A percentile compares a stretch with the other conserved stretches of the same genome.
These are phyloP conservation scores for Nibea coibor DNA, from an alignment of 2,113 vertebrate species.

Conservation along the genomic window DNA sequence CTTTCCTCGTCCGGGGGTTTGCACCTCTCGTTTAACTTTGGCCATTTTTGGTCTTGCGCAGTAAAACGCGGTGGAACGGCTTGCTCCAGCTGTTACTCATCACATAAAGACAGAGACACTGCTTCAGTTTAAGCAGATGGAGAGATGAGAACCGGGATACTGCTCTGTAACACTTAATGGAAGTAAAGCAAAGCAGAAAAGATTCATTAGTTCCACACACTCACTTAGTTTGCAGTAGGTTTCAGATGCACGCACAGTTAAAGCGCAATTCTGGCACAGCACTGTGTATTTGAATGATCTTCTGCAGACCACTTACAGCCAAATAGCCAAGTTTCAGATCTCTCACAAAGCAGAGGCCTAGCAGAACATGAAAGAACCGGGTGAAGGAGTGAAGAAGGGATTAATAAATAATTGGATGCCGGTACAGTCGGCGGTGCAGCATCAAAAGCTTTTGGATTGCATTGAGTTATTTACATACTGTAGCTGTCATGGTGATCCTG, in stretches of 20 bases:
- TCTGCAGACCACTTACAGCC: conserved; percentile 23
- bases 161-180: background rate
- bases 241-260: background rate
- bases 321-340: conserved; percentile 17
- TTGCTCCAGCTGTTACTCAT: conserved; percentile 36
- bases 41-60: background rate
- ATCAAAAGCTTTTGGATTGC: conserved; percentile 39
- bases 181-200: background rate
- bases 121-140: conserved; percentile 24
- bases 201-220: background rate
- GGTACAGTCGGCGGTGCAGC: background rate
- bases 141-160: conserved; percentile 2
- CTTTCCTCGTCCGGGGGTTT: conserved; percentile 1
- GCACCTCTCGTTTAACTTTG: conserved; percentile 2
- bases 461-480: conserved; percentile 19
- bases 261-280: background rate
- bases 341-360: conserved; percentile 2
- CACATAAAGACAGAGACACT: background rate
- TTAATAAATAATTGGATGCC: conserved; percentile 53
- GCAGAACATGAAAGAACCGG: conserved; percentile 12
- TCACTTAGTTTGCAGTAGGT: background rate
- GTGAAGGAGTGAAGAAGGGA: conserved; percentile 19
- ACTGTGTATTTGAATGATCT: conserved; percentile 25
- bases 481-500: background rate
- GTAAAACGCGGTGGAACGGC: background rate